A percentile compares a stretch with the other conserved stretches of the same genome.
Conservation (phyloP, 2,797 vertebrate species). For the Schizopygopsis pylzovi region DNA sequence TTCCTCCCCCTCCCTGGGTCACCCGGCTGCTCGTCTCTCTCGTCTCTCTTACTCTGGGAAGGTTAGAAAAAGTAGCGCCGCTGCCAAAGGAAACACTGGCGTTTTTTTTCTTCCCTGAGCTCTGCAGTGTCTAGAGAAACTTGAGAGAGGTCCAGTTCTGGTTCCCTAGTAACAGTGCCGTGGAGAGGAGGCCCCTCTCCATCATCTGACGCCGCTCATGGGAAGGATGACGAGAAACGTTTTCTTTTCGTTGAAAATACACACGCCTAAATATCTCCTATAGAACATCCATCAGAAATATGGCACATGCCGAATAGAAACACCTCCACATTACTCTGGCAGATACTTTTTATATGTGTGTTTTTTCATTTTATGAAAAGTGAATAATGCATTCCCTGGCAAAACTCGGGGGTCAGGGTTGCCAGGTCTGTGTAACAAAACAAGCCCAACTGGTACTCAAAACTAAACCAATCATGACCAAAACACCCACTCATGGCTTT, state of each 20-base stretch:
- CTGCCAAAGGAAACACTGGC: conserved; percentile 61
- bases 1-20: conserved; percentile 60
- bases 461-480: neutral
- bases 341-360: neutral
- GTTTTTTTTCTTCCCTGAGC: conserved; percentile 50
- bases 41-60: conserved; percentile 52
- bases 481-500: neutral
- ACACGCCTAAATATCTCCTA: conserved; percentile 47
- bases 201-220: conserved; percentile 57
- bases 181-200: conserved; percentile 60
- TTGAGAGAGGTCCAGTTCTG: conserved; percentile 63
- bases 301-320: conserved; percentile 6
- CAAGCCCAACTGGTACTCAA: neutral
- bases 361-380: conserved; percentile 1
- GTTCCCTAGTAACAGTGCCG: conserved; percentile 61
- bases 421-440: neutral
- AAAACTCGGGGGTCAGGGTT: neutral
- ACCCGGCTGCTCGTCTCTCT: conserved; percentile 49
- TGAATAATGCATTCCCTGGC: neutral
- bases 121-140: conserved; percentile 62
- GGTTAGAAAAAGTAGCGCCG: conserved; percentile 53
- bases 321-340: neutral
- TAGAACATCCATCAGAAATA: conserved; percentile 39
- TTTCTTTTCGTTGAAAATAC: conserved; percentile 59
- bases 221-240: conserved; percentile 59